Evolutionary conservation across 1,140 invertebrate species (phyloP).

Genomic region (Galleria mellonella): DNA sequence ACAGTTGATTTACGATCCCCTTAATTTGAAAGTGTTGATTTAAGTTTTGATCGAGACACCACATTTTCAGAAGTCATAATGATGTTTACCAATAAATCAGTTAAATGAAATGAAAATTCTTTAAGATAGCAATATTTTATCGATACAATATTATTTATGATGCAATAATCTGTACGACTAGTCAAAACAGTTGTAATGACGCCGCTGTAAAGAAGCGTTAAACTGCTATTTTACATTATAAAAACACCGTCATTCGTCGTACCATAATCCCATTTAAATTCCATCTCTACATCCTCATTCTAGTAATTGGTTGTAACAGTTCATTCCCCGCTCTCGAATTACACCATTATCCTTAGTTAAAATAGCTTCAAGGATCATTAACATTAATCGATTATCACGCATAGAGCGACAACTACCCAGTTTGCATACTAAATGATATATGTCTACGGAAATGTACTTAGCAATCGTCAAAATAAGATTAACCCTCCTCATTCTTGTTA

Average conservation of each 20-base stretch:
- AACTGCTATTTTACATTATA: constrained; percentile 7
- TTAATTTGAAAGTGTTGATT: constrained; percentile 56
- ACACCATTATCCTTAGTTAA: constrained; percentile 17
- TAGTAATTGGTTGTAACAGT: constrained; percentile 28
- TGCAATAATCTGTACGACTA: not conserved
- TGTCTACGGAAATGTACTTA: constrained; percentile 1
- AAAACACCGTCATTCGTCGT: constrained; percentile 12
- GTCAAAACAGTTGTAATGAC: not conserved
- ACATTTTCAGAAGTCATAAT: constrained; percentile 21
- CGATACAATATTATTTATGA: not conserved
- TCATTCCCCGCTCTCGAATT: constrained; percentile 11
- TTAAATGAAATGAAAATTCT: constrained; percentile 4
- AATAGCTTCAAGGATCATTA: constrained; percentile 32
- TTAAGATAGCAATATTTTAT: not conserved
- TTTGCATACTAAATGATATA: constrained; percentile 23
- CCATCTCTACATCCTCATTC: constrained; percentile 19
- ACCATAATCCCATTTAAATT: constrained; percentile 31
- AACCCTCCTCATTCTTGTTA: constrained; percentile 25
- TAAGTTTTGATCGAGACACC: constrained; percentile 30
- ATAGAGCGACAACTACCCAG: constrained; percentile 14
- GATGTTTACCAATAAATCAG: constrained; percentile 15
- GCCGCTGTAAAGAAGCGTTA: not conserved
- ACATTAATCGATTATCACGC: constrained; percentile 33
- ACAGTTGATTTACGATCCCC: constrained; percentile 44
- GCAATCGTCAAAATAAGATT: constrained; percentile 9